These are phyloP conservation scores for Latrodectus hesperus DNA, from an alignment of 2,888 invertebrate species.

Conservation along the genomic window DNA sequence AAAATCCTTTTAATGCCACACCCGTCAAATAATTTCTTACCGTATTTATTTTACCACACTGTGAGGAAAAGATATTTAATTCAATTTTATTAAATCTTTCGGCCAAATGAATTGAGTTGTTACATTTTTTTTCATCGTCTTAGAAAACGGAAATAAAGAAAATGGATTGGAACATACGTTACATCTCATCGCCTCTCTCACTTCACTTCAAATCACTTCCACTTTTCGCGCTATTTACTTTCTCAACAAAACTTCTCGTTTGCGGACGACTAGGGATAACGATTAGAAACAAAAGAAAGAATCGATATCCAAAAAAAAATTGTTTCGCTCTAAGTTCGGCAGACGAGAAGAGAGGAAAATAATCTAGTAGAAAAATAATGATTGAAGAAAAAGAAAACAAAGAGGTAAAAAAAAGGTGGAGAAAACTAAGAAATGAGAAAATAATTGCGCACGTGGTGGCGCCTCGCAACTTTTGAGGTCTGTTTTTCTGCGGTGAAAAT, in stretches of 20 bases:
- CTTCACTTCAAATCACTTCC: constrained; percentile 14
- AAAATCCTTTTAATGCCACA: too few species aligned
- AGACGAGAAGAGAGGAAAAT: constrained; percentile 7
- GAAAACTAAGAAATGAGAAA: constrained; percentile 60
- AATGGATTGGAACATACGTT: constrained; percentile 16
- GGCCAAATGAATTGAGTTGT: neutral
- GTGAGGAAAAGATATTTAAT: neutral
- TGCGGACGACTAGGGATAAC: constrained; percentile 3
- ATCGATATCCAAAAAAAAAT: constrained; percentile 35
- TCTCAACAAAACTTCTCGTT: constrained; percentile 18
- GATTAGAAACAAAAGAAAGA: neutral
- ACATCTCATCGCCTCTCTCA: constrained; percentile 2
- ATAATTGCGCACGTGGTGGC: constrained; percentile 51
- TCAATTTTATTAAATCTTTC: neutral
- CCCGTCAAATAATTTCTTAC: too few species aligned
- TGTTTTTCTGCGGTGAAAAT: constrained; percentile 57
- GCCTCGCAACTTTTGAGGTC: constrained; percentile 26
- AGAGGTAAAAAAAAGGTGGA: constrained; percentile 18
- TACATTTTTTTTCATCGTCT: neutral
- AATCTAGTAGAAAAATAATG: constrained; percentile 9
- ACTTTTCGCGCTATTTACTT: constrained; percentile 46
- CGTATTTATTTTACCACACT: neutral
- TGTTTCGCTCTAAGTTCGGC: constrained; percentile 7
- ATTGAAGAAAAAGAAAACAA: constrained; percentile 7
- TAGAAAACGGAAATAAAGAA: neutral